phyloP scores from a whole-genome alignment of 2,113 vertebrate genomes.

The Climacteris rufus region DNA sequence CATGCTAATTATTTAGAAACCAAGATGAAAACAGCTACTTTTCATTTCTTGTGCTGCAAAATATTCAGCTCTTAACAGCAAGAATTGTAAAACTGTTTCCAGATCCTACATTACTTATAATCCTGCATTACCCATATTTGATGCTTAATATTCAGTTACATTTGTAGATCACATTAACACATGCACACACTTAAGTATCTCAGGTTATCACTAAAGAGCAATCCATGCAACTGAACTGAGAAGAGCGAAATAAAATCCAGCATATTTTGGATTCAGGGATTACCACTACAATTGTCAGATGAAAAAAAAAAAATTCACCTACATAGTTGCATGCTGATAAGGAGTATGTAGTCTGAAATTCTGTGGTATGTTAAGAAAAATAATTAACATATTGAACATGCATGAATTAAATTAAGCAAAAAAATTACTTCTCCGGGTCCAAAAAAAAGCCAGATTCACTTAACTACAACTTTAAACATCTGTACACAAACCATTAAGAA shows the following conservation, averaged over 20 bases:
- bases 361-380: neutral
- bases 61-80: neutral
- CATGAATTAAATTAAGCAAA: neutral
- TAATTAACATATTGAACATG: neutral
- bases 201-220: neutral
- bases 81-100: neutral
- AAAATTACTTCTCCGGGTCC: neutral
- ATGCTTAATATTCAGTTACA: neutral
- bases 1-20: neutral
- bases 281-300: neutral
- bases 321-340: neutral
- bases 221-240: neutral
- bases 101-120: neutral
- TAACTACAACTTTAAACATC: constrained; percentile 17
- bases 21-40: neutral
- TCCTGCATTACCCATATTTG: neutral
- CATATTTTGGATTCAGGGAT: neutral
- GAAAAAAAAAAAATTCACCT: neutral
- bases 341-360: neutral
- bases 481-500: neutral
- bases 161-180: neutral
- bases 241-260: neutral
- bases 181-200: neutral
- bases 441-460: neutral
- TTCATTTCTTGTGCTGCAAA: neutral